Percentiles rank a stretch among this genome's conserved stretches.
phyloP scores from a whole-genome alignment of 2,113 vertebrate species.

The Catharus bicknelli region DNA sequence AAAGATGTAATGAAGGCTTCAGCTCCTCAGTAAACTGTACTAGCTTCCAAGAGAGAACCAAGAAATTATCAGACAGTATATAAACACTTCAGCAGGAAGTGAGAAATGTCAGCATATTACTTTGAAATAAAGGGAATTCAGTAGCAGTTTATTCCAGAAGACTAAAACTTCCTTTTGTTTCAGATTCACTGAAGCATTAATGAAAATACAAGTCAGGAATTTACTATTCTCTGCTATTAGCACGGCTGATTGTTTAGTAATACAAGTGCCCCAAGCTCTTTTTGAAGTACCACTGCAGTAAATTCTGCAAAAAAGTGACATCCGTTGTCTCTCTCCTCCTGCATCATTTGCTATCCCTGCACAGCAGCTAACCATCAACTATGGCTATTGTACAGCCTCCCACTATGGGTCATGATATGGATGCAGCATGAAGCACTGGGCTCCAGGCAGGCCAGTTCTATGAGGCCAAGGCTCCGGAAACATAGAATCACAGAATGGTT shows the following conservation, averaged over 20 bases:
- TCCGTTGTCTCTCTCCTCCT: background rate
- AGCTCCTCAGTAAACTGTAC: background rate
- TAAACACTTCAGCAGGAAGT: conserved; percentile 15
- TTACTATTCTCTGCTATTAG: background rate
- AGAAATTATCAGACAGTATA: conserved; percentile 26
- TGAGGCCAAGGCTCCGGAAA: background rate
- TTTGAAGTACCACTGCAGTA: background rate
- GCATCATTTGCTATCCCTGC: background rate
- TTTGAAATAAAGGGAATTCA: conserved; percentile 16
- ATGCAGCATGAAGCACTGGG: background rate
- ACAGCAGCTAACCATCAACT: background rate
- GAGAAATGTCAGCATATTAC: conserved; percentile 16
- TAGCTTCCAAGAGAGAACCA: conserved; percentile 23
- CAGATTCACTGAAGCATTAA: background rate
- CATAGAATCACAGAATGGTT: background rate
- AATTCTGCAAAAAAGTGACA: background rate
- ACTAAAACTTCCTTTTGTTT: background rate
- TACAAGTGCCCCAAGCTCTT: background rate
- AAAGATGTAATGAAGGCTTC: conserved; percentile 33
- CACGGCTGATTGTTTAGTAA: background rate
- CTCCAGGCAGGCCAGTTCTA: background rate
- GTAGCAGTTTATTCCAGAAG: background rate
- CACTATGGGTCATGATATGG: background rate
- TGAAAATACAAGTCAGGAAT: background rate
- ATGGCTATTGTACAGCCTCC: background rate